These are phyloP conservation scores for Corythoichthys haematopterus DNA, from an alignment of 2,113 vertebrate species.

Conservation along the genomic window DNA sequence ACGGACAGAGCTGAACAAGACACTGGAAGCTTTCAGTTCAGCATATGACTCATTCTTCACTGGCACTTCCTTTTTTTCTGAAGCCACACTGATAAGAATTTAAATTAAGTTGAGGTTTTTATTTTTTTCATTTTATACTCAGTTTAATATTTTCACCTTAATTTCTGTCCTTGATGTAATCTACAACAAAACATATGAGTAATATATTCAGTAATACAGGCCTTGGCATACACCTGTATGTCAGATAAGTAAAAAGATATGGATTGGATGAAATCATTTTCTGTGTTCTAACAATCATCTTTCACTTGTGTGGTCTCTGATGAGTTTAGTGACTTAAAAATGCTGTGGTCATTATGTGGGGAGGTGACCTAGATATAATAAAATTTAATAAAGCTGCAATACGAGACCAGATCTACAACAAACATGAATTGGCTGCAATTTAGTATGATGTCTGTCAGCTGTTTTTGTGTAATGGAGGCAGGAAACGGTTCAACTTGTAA, in stretches of 20 bases:
- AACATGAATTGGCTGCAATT: slow-evolving; percentile 10
- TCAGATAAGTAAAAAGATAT: background rate
- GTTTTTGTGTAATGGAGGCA: slow-evolving; percentile 4
- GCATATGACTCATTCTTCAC: background rate
- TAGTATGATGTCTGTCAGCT: slow-evolving; percentile 18
- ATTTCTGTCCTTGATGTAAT: too few relatives aligned
- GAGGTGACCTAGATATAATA: slow-evolving; percentile 32
- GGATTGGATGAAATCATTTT: background rate
- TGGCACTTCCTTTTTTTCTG: background rate
- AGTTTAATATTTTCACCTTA: too few relatives aligned
- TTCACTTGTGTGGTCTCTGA: slow-evolving; percentile 5
- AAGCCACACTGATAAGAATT: background rate
- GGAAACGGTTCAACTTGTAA: slow-evolving; percentile 19
- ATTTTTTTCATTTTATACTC: too few relatives aligned
- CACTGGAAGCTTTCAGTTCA: background rate
- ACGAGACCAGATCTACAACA: slow-evolving; percentile 10
- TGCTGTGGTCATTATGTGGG: slow-evolving; percentile 27
- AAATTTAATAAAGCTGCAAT: background rate
- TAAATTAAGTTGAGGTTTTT: too few relatives aligned
- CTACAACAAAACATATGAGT: too few relatives aligned
- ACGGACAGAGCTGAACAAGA: background rate
- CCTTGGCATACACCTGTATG: background rate
- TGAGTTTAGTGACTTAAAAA: slow-evolving; percentile 8
- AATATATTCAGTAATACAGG: background rate
- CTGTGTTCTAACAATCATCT: background rate